phyloP scores from a whole-genome alignment of 2,113 vertebrate species.

The Calidris pygmaea region DNA sequence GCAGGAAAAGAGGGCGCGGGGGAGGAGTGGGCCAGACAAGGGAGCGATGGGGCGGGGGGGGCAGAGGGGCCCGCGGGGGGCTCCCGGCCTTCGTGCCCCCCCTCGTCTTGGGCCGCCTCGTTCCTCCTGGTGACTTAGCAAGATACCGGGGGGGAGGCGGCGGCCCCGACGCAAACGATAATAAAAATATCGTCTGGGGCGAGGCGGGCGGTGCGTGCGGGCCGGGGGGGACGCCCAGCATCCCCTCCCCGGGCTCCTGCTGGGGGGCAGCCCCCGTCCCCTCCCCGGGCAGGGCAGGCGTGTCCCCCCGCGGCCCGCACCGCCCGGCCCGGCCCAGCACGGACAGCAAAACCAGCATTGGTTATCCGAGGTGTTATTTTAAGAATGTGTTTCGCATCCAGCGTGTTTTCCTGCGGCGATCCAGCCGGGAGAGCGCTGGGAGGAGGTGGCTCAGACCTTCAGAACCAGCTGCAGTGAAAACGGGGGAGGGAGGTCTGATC shows the following conservation, averaged over 20 bases:
- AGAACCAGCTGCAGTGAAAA: constrained; percentile 46
- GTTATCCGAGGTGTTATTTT: background rate
- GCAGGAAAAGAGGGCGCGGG: constrained; percentile 69
- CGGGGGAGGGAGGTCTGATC: constrained; percentile 9
- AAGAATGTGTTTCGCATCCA: background rate
- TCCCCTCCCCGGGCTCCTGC: background rate
- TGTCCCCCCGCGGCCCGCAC: background rate
- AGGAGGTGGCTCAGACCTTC: constrained; percentile 60
- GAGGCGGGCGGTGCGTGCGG: background rate
- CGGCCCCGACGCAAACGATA: background rate
- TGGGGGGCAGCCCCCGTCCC: background rate
- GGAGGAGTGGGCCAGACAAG: constrained; percentile 6
- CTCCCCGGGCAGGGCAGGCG: background rate
- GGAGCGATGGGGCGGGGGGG: constrained; percentile 47
- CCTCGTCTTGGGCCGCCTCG: background rate
- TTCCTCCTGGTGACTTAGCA: constrained; percentile 39
- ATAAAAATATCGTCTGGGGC: background rate
- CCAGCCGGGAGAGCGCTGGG: background rate
- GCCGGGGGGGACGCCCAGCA: background rate
- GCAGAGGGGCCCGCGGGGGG: background rate
- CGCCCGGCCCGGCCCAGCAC: background rate
- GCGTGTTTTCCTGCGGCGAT: constrained; percentile 27
- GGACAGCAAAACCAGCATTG: background rate
- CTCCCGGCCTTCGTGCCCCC: background rate
- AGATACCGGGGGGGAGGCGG: background rate